Evolutionary conservation across 1,140 invertebrate species (phyloP), one percentile per base, ranked within the genome.

Genomic region (Lethrus apterus): DNA sequence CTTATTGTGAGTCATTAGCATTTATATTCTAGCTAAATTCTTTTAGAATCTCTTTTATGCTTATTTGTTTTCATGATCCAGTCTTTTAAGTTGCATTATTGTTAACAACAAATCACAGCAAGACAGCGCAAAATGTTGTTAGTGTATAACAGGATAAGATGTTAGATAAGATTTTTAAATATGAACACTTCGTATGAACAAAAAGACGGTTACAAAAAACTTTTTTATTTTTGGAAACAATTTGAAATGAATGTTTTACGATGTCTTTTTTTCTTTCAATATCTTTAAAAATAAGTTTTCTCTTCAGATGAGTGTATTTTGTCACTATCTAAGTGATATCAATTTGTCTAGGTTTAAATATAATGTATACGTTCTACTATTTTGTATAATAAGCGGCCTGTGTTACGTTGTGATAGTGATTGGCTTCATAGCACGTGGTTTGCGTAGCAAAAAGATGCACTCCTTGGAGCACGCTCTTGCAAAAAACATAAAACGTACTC

Each of bases 321-420:
- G n/a, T n/a, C n/a, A n/a, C n/a, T n/a, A n/a, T n/a, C n/a, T n/a
- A n/a, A n/a, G n/a, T n/a, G n/a, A n/a, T n/a, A 10, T 10, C 13
- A 8, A 14, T 33, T 33, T 33, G 32, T 13, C 2, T 5, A 15
- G 2, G 32, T 14, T 33, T 14, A 14, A 33, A 33, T 33, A 26
- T 13, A 34, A 34, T 34, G 18, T 17, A 4, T 14, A 34, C 9
- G 3, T 84, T 45, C 68, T 90, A 0, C 74, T 85, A 5, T 74
- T 84, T 11, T 93, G 90, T 89, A 89, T 93, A 26, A 88, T 89
- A 32, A 88, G 92, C 55, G 90, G 90, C 1, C 70, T 94, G 44
- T 89, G 89, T 0, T 94, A 93, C 65, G 76, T 93, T 32, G 79
- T 91, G 10, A 93, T 93, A 89, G 83, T 94, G 30, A 77, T 93